A percentile compares a stretch with the other conserved stretches of the same genome.
Conservation (phyloP, 2,888 invertebrate species). For the Zele albiditarsus region DNA sequence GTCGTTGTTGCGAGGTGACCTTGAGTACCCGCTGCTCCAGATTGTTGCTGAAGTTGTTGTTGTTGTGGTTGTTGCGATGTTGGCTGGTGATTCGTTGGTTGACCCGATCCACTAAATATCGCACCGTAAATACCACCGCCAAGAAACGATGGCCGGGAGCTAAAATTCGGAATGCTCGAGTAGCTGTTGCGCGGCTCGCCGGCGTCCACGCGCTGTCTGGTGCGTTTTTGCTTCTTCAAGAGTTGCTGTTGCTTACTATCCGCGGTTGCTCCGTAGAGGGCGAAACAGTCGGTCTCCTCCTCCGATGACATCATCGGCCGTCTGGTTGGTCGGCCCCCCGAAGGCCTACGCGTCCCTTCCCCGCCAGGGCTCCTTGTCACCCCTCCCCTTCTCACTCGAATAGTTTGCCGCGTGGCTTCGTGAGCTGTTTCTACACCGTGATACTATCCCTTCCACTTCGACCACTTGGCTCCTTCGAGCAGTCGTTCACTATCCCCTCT, state of each 20-base stretch:
- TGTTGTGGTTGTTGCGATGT: conserved; percentile 68
- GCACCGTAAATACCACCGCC: conserved; percentile 91
- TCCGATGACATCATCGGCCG: conserved; percentile 97
- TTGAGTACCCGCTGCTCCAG: conserved; percentile 64
- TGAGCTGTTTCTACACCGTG: conserved; percentile 52
- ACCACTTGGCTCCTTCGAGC: conserved; percentile 51
- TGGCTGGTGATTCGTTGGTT: conserved; percentile 62
- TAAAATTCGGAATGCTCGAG: conserved; percentile 85
- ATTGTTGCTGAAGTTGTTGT: conserved; percentile 80
- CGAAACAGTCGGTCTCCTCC: conserved; percentile 95
- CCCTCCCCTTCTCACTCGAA: conserved; percentile 79
- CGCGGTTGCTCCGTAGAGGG: conserved; percentile 87
- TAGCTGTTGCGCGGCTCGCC: conserved; percentile 96
- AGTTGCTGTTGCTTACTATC: conserved; percentile 78
- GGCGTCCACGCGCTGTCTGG: conserved; percentile 97
- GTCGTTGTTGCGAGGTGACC: conserved; percentile 72
- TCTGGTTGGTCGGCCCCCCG: conserved; percentile 80
- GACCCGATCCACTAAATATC: conserved; percentile 83
- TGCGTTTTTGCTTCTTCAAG: conserved; percentile 94
- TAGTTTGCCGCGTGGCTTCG: conserved; percentile 78
- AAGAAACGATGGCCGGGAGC: conserved; percentile 87
- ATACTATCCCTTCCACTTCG: conserved; percentile 53
- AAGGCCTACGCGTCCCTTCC: conserved; percentile 85
- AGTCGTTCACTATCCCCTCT: conserved; percentile 50
- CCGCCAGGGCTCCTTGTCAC: conserved; percentile 76